Base-by-base conservation (phyloP, 1,140 invertebrate species). In the Halyomorpha halys region DNA sequence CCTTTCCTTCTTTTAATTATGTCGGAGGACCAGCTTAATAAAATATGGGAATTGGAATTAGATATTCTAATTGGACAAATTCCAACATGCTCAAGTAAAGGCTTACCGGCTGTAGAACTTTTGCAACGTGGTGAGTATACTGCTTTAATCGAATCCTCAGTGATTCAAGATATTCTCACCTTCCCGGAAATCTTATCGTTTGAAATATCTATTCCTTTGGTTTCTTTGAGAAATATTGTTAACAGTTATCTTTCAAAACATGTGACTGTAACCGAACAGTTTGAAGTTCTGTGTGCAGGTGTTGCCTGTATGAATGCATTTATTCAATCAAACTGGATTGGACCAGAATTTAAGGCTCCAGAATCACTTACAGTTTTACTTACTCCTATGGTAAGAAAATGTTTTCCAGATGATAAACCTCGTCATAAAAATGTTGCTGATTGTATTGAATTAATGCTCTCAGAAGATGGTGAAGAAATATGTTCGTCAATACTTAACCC, bases 291-390 rank as follows among this genome's bases (percentile, higher is more conserved):
- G 15, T 72, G 70, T 45, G 67, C 79, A 67, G 84, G 79, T 18
- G 74, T 85, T 53, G 74, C 83, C 16, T 79, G 81, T 65, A 73
- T 91, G 15, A 78, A 87, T 61, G 76, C 79, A 45, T 94, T 92
- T 77, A 80, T 89, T 64, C 86, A 91, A 74, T 78, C 77, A 44
- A 94, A 94, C 75, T 93, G 88, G 79, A 85, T 84, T 64, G 86
- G 90, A 13, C 86, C 88, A n/a, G 73, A 78, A 34, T 69, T 74
- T 51, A 60, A 67, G 14, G 69, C 64, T 39, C 44, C 63, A 18
- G 68, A 71, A 30, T 54, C 11, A 34, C 44, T 63, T 25, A 51
- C 66, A n/a, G 15, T 15, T 21, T 51, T 66, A 49, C 25, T 67
- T 65, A 68, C 23, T 63, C 44, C 62, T 34, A 49, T 64, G n/a